Evolutionary conservation across 2,888 invertebrate genomes (phyloP).

Genomic region (Meghimatium bilineatum): DNA sequence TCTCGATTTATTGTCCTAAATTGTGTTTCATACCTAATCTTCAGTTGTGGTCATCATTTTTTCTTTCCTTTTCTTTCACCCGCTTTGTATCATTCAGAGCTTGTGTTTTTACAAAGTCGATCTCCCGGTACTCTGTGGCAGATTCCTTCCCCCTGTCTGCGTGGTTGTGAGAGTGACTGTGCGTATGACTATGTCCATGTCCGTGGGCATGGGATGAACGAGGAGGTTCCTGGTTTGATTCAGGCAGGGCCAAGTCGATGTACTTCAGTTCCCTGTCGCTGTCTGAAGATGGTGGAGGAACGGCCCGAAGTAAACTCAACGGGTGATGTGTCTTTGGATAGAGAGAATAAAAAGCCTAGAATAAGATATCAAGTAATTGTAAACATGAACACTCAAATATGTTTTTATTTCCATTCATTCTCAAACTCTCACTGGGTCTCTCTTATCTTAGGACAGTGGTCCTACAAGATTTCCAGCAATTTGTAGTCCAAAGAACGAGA

Average conservation of each 20-base stretch:
- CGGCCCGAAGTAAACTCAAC: slow-evolving; percentile 47
- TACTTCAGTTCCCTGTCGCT: slow-evolving; percentile 83
- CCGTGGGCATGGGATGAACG: slow-evolving; percentile 46
- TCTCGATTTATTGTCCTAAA: no score
- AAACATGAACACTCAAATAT: no score
- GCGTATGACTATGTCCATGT: slow-evolving; percentile 14
- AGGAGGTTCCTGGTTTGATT: slow-evolving; percentile 55
- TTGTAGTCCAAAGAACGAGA: no score
- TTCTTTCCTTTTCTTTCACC: slow-evolving; percentile 50
- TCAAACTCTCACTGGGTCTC: no score
- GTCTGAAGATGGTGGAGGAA: slow-evolving; percentile 57
- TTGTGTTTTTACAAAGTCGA: slow-evolving; percentile 95
- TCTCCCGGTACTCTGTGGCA: slow-evolving; percentile 89
- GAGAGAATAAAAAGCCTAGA: background rate
- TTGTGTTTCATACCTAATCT: background rate
- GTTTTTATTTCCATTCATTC: no score
- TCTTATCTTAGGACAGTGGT: no score
- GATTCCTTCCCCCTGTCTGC: slow-evolving; percentile 52
- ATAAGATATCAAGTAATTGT: background rate
- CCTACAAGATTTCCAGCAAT: no score
- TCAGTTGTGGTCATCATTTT: slow-evolving; percentile 39
- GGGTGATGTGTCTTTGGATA: slow-evolving; percentile 49
- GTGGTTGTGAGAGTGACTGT: slow-evolving; percentile 36
- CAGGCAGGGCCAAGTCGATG: slow-evolving; percentile 89
- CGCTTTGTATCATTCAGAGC: slow-evolving; percentile 85